phyloP scores from a whole-genome alignment of 1,140 invertebrate species.

The Steinernema khuongi region DNA sequence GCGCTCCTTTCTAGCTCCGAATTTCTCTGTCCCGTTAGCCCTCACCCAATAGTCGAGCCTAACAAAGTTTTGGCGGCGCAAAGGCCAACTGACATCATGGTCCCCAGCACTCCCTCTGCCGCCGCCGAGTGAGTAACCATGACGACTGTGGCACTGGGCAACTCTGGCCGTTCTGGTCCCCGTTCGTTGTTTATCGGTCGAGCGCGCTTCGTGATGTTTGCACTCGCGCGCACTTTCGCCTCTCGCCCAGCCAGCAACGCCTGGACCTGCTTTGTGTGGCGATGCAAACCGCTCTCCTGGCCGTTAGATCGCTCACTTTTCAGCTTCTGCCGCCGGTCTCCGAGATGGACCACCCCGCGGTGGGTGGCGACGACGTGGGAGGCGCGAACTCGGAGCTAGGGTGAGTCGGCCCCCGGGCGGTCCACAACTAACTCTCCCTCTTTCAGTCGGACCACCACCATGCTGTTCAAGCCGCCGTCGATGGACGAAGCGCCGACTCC shows the following conservation, averaged over 20 bases:
- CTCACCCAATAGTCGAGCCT: no score
- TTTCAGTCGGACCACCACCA: not conserved
- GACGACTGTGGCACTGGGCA: not conserved
- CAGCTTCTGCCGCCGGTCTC: not conserved
- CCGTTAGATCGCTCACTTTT: not conserved
- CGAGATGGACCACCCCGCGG: not conserved
- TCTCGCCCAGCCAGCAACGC: not conserved
- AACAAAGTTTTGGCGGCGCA: no score
- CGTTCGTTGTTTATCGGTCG: not conserved
- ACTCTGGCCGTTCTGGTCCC: not conserved
- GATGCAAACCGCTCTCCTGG: not conserved
- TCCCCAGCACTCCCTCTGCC: not conserved
- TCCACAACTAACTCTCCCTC: not conserved
- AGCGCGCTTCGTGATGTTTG: not conserved
- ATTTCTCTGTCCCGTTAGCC: no score
- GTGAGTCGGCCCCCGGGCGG: not conserved
- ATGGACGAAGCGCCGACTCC: not conserved
- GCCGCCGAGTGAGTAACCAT: constrained; percentile 2
- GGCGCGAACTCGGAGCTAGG: not conserved
- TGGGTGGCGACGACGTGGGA: not conserved
- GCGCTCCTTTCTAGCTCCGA: no score
- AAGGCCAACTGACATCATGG: no score
- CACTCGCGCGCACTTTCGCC: not conserved
- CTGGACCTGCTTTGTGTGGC: not conserved
- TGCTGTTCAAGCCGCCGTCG: not conserved